phyloP scores from a whole-genome alignment of 2,888 invertebrate species.

The Lymantria monacha region DNA sequence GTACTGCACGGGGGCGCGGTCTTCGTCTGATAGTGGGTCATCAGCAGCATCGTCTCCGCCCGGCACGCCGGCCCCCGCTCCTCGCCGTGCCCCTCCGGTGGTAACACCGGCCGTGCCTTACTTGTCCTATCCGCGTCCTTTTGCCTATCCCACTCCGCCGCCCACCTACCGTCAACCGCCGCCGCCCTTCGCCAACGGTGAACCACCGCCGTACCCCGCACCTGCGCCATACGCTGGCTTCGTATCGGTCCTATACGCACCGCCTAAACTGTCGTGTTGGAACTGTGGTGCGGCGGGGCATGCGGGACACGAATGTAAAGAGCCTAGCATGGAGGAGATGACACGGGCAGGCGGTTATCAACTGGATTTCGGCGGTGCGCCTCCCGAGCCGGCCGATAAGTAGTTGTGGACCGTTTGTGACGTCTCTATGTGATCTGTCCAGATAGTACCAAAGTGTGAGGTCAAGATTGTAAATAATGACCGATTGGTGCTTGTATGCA shows the following conservation, averaged over 20 bases:
- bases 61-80: constrained; percentile 59
- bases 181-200: constrained; percentile 73
- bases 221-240: constrained; percentile 69
- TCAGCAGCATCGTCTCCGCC: constrained; percentile 69
- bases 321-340: constrained; percentile 96
- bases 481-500: constrained; percentile 27
- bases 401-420: constrained; percentile 37
- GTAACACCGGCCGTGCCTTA: constrained; percentile 55
- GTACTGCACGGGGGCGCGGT: constrained; percentile 49
- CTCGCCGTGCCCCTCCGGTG: constrained; percentile 50
- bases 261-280: constrained; percentile 90
- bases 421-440: constrained; percentile 25
- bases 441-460: constrained; percentile 53
- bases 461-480: constrained; percentile 40
- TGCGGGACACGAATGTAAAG: constrained; percentile 92
- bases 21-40: constrained; percentile 73
- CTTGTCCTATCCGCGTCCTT: constrained; percentile 64
- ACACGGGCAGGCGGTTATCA: constrained; percentile 88
- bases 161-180: constrained; percentile 68
- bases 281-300: constrained; percentile 95
- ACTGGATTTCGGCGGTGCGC: constrained; percentile 83
- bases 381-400: constrained; percentile 69
- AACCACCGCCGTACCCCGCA: constrained; percentile 70
- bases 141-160: constrained; percentile 66
- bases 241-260: constrained; percentile 81